A percentile compares a stretch with the other conserved stretches of the same genome.
Conservation (phyloP, 2,888 invertebrate species). For the Andricus quercusramuli region DNA sequence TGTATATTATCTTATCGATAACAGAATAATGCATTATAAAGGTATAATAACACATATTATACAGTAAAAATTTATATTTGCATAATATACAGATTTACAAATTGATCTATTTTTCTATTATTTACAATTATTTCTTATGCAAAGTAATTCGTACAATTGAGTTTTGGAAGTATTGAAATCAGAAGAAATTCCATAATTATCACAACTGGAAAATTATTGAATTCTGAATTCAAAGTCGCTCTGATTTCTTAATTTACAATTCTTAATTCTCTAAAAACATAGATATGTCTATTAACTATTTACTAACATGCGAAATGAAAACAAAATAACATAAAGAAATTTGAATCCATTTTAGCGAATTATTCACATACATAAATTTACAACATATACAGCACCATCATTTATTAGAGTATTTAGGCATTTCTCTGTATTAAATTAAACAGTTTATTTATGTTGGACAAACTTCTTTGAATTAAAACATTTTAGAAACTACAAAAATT, state of each 20-base stretch:
- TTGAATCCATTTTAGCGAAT: neutral
- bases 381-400: neutral
- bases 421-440: neutral
- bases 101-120: slow-evolving; percentile 17
- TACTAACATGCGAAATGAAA: neutral
- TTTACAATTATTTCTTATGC: slow-evolving; percentile 78
- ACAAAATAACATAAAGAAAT: neutral
- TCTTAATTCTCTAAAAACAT: neutral
- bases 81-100: slow-evolving; percentile 28
- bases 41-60: neutral
- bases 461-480: neutral
- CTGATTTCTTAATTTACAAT: neutral
- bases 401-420: neutral
- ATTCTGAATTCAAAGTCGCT: neutral
- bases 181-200: neutral
- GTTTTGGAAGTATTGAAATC: slow-evolving; percentile 8
- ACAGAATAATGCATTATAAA: neutral
- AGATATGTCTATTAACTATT: neutral
- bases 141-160: slow-evolving; percentile 79
- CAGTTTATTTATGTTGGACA: neutral
- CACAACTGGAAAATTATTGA: neutral
- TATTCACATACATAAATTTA: neutral
- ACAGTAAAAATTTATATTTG: slow-evolving; percentile 25
- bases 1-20: too few species aligned
- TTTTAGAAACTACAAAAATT: neutral